Evolutionary conservation across 1,140 invertebrate genomes (phyloP), one percentile per base, ranked within the genome.

Genomic region (Caenorhabditis remanei): DNA sequence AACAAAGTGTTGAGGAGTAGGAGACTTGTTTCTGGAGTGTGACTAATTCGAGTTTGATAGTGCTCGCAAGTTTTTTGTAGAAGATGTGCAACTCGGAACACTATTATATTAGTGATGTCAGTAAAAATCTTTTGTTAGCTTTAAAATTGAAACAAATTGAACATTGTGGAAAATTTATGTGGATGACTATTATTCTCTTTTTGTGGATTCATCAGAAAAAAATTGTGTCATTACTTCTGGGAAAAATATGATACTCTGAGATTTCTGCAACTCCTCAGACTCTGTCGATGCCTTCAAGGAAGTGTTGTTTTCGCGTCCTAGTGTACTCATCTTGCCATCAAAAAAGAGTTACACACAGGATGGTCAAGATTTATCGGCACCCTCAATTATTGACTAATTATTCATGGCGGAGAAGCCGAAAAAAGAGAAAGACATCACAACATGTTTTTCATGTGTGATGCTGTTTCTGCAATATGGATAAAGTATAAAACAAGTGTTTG

Each of bases 311-410:
- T 21, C 9, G 3, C 2, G 24, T 1, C 21, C 21, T 16, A 71
- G 65, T 48, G 21, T 71, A 71, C 65, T 46, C 65, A n/a, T 46
- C 46, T 43, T 19, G 11, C 14, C 40, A 3, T n/a, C 16, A 61
- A 71, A 71, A 46, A 9, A 40, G 61, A 71, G 65, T 41, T 46
- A 11, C 41, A 19, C 7, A 71, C 65, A 71, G 41, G 65, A 43
- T 71, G 65, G 41, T 46, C 65, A 71, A 43, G 65, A 71, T 71
- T 71, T 71, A 48, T 71, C 11, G 65, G 41, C 19, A 11, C 40
- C 65, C 65, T 46, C 65, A 71, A 71, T 71, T 71, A 71, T 71
- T 46, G 65, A n/a, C 65, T 71, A 71, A 71, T 71, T 71, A 71
- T 71, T 71, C 41, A 46, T 46, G 16, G 65, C 40, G 4, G 41